These are phyloP conservation scores for Drosophila melanica DNA, from an alignment of 1,140 invertebrate species.

Conservation along the genomic window DNA sequence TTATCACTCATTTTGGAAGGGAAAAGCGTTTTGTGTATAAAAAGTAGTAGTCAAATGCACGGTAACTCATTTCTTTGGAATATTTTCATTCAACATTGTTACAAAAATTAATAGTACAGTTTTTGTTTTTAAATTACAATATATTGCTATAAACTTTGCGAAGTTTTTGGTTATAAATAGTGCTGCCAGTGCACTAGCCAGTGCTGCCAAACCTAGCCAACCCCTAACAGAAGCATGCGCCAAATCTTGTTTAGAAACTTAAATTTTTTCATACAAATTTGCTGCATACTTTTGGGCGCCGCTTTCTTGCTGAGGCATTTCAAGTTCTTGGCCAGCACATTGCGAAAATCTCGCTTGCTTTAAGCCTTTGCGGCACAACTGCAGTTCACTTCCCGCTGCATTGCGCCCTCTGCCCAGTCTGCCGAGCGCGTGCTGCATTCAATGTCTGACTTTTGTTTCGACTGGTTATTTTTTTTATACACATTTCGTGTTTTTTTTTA, in stretches of 20 bases:
- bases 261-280: not conserved
- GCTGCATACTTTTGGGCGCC: not conserved
- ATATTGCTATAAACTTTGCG: too few species aligned
- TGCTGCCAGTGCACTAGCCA: not conserved
- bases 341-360: constrained; percentile 4
- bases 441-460: constrained; percentile 54
- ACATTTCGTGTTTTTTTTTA: constrained; percentile 23
- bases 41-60: too few species aligned
- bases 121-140: too few species aligned
- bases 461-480: constrained; percentile 23
- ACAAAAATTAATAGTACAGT: too few species aligned
- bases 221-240: not conserved
- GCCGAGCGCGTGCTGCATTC: constrained; percentile 16
- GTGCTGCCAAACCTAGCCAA: not conserved
- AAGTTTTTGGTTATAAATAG: too few species aligned
- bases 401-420: not conserved
- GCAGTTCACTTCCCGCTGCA: not conserved
- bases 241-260: not conserved
- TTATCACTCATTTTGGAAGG: too few species aligned
- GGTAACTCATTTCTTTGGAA: too few species aligned
- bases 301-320: not conserved
- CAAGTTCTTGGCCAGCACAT: not conserved
- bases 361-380: constrained; percentile 9
- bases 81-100: too few species aligned
- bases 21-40: too few species aligned